A percentile compares a stretch with the other conserved stretches of the same genome.
These are phyloP conservation scores for Pangasius larnaudii DNA, from an alignment of 2,797 vertebrate genomes.

Conservation along the genomic window DNA sequence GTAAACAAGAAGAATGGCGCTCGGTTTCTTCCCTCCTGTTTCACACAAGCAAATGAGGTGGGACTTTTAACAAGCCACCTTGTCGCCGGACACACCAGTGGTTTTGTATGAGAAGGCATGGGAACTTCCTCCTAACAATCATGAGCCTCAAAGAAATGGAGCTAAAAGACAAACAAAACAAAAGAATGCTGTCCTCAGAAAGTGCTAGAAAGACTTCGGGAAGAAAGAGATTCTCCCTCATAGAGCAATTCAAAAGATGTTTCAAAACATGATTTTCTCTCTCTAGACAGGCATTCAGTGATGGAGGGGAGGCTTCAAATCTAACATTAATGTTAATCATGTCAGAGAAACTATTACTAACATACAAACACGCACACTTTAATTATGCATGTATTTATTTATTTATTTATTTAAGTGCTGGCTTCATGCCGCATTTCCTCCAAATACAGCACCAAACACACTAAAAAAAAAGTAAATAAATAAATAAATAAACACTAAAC, in stretches of 20 bases:
- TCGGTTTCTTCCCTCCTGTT: slow-evolving; percentile 57
- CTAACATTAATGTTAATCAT: too few species aligned
- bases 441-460: too few species aligned
- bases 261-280: slow-evolving; percentile 8
- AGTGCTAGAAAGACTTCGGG: not conserved
- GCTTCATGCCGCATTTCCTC: too few species aligned
- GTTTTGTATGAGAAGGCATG: slow-evolving; percentile 53
- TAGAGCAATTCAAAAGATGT: slow-evolving; percentile 1
- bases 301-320: not conserved
- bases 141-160: not conserved
- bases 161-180: not conserved
- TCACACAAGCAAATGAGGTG: slow-evolving; percentile 71
- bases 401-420: too few species aligned
- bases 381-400: too few species aligned
- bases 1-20: slow-evolving; percentile 71
- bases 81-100: slow-evolving; percentile 62
- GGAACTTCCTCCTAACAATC: slow-evolving; percentile 69
- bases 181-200: not conserved
- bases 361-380: too few species aligned
- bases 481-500: not conserved
- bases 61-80: slow-evolving; percentile 70
- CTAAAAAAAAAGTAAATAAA: not conserved
- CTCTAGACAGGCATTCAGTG: not conserved
- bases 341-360: not conserved
- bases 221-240: not conserved